phyloP scores from a whole-genome alignment of 2,113 vertebrate genomes.

The Edolisoma coerulescens region DNA sequence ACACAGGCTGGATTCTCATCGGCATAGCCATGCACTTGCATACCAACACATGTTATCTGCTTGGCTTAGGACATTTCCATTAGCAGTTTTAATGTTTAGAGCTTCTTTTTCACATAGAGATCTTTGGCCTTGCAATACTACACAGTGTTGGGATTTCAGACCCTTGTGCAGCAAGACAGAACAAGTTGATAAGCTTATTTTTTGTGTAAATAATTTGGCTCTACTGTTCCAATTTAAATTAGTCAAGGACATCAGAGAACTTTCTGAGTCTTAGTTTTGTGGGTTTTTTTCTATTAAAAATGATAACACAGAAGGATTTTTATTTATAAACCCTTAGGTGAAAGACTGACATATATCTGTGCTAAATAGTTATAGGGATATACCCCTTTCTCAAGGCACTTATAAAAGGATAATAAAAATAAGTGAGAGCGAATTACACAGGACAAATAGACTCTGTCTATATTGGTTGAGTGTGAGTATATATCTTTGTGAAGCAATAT shows the following conservation, averaged over 20 bases:
- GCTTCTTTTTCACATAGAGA: not conserved
- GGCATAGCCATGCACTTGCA: constrained; percentile 40
- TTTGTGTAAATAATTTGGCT: not conserved
- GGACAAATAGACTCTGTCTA: not conserved
- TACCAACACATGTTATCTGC: constrained; percentile 44
- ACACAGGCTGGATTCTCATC: constrained; percentile 53
- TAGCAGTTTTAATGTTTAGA: not conserved
- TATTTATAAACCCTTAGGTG: not conserved
- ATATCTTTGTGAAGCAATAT: not conserved
- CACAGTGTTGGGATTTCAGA: not conserved
- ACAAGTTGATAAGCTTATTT: not conserved
- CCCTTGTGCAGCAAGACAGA: not conserved
- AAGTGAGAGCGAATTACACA: not conserved
- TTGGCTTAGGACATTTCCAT: constrained; percentile 14
- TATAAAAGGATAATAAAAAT: not conserved
- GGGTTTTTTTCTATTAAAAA: not conserved
- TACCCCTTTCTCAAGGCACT: not conserved
- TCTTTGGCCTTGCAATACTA: not conserved
- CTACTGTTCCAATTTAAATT: not conserved
- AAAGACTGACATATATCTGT: not conserved
- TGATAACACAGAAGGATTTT: not conserved
- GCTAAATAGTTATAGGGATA: not conserved
- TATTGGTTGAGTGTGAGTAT: not conserved
- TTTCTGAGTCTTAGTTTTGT: not conserved
- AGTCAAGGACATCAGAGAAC: not conserved